phyloP scores from a whole-genome alignment of 2,888 invertebrate species.

The Dolomedes plantarius region DNA sequence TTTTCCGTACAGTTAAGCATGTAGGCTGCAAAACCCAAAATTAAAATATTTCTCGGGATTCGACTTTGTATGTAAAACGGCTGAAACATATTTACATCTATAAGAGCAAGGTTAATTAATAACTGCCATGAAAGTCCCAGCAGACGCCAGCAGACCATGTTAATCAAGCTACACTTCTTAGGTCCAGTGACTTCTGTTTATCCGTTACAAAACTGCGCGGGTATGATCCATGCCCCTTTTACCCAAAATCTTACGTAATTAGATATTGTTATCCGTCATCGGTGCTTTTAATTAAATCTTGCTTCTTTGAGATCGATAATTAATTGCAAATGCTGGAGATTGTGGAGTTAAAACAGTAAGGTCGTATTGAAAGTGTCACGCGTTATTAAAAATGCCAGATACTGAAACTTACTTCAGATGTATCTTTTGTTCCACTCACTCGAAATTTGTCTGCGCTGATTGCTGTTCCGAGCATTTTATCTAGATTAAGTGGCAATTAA shows the following conservation, averaged over 20 bases:
- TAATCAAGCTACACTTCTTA: not conserved
- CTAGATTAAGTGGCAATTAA: too few relatives aligned
- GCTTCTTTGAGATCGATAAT: not conserved
- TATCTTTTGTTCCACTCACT: too few relatives aligned
- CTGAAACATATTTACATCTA: not conserved
- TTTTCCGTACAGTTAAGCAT: too few relatives aligned
- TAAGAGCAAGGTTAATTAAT: not conserved
- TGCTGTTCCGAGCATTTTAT: too few relatives aligned
- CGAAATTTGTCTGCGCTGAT: too few relatives aligned
- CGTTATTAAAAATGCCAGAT: not conserved
- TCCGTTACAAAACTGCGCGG: not conserved
- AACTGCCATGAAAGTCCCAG: not conserved
- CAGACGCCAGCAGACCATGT: not conserved
- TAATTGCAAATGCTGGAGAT: not conserved
- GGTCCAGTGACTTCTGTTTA: not conserved
- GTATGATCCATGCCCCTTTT: not conserved
- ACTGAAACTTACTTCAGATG: too few relatives aligned
- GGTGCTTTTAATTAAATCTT: not conserved
- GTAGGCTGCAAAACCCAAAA: too few relatives aligned
- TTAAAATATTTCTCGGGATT: too few relatives aligned
- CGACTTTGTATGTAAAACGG: too few relatives aligned
- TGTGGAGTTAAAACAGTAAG: not conserved
- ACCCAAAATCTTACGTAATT: not conserved
- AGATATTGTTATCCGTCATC: not conserved
- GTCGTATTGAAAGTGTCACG: not conserved